These are phyloP conservation scores for Coelopa frigida DNA, from an alignment of 1,140 invertebrate genomes.

Conservation along the genomic window DNA sequence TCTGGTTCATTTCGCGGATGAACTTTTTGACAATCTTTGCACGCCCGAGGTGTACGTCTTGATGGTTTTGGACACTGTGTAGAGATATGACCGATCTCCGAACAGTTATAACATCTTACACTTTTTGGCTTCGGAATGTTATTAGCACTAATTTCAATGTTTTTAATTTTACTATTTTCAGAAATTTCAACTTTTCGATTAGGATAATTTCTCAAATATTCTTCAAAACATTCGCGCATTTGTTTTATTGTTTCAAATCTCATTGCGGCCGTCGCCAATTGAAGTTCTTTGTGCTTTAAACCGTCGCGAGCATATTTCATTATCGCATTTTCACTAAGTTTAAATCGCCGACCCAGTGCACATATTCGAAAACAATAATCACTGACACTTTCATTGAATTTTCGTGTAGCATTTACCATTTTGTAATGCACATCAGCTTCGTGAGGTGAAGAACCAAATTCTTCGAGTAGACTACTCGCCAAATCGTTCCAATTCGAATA, in stretches of 20 bases:
- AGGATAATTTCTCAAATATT: slow-evolving; percentile 5
- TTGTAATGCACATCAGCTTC: slow-evolving; percentile 6
- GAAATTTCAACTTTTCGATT: background rate
- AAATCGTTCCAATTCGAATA: slow-evolving; percentile 2
- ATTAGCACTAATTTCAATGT: no score
- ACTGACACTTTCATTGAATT: background rate
- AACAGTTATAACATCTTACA: slow-evolving; percentile 9
- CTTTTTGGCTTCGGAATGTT: no score
- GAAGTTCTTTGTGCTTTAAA: slow-evolving; percentile 3
- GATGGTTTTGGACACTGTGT: slow-evolving; percentile 5
- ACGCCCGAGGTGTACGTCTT: background rate
- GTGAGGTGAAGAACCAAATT: slow-evolving; percentile 2
- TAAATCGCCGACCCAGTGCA: background rate
- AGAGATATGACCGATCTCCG: slow-evolving; percentile 7
- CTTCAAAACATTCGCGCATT: slow-evolving; percentile 10
- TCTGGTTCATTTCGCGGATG: slow-evolving; percentile 5
- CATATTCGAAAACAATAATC: slow-evolving; percentile 8
- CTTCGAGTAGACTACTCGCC: background rate
- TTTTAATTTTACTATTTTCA: no score
- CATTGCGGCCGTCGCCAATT: background rate
- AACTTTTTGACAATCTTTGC: slow-evolving; percentile 6
- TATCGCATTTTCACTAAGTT: slow-evolving; percentile 1
- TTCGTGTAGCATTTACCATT: background rate
- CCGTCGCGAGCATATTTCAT: slow-evolving; percentile 9
- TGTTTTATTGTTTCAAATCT: background rate